Percentiles rank a stretch among this genome's conserved stretches.
Evolutionary conservation across 2,888 invertebrate genomes (phyloP).

Genomic region (Hirtodrosophila trivittata): DNA sequence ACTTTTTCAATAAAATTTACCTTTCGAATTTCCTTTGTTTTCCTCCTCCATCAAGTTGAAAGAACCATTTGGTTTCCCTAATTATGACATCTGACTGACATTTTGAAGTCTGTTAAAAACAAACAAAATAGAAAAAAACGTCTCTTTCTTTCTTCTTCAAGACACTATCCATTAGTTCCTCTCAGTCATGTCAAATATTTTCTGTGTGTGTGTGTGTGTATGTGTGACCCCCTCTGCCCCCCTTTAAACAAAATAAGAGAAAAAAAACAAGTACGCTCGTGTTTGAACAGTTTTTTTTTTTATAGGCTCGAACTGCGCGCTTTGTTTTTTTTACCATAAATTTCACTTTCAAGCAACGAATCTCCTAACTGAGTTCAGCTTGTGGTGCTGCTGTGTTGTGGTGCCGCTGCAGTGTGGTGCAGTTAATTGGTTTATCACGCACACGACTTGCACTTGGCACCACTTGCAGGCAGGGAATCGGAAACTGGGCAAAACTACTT

Average conservation of each 20-base stretch:
- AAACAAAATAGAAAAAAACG: conserved; percentile 6
- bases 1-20: conserved; percentile 2
- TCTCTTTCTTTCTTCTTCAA: conserved; percentile 6
- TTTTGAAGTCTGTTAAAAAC: conserved; percentile 44
- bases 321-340: conserved; percentile 33
- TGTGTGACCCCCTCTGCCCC: not conserved
- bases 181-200: conserved; percentile 17
- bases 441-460: conserved; percentile 68
- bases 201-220: not conserved
- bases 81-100: conserved; percentile 61
- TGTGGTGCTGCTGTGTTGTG: not conserved
- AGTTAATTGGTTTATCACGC: conserved; percentile 78
- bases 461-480: conserved; percentile 20
- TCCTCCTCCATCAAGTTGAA: conserved; percentile 9
- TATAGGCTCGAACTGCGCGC: not conserved
- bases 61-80: conserved; percentile 15
- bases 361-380: conserved; percentile 27
- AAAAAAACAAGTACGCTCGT: conserved; percentile 7
- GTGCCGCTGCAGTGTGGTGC: conserved; percentile 22
- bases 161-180: conserved; percentile 40
- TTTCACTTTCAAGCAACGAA: conserved; percentile 48
- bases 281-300: too few relatives aligned
- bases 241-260: not conserved
- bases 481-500: conserved; percentile 1
- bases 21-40: conserved; percentile 39